A percentile compares a stretch with the other conserved stretches of the same genome.
phyloP scores from a whole-genome alignment of 2,888 invertebrate genomes.

The Ochropleura leucogaster region DNA sequence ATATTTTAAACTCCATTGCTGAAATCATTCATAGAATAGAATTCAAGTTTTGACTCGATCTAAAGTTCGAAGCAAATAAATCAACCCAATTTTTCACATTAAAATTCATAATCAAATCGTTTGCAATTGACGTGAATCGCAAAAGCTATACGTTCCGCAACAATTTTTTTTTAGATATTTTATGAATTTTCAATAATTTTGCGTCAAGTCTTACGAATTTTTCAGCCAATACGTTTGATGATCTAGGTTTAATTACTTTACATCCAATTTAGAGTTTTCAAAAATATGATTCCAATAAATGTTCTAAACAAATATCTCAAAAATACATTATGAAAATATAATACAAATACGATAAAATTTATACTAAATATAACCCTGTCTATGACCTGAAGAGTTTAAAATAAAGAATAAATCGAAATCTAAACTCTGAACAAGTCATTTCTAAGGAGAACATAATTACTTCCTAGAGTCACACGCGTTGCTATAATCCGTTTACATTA shows the following conservation, averaged over 20 bases:
- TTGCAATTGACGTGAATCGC: constrained; percentile 60
- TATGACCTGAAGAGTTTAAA: constrained; percentile 90
- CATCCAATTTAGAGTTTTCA: constrained; percentile 88
- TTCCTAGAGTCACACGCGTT: constrained; percentile 57
- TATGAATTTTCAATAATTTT: constrained; percentile 64
- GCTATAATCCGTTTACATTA: constrained; percentile 46
- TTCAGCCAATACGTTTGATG: constrained; percentile 82
- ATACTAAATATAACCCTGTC: constrained; percentile 91
- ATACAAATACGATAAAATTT: constrained; percentile 91
- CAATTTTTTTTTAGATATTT: constrained; percentile 61
- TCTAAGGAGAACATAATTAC: constrained; percentile 73
- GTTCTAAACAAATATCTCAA: constrained; percentile 90
- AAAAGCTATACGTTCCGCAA: constrained; percentile 65
- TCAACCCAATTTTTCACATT: constrained; percentile 53
- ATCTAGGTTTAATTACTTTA: constrained; percentile 82
- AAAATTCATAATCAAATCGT: constrained; percentile 60
- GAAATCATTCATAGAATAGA: constrained; percentile 78
- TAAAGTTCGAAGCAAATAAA: constrained; percentile 69
- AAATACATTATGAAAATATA: constrained; percentile 91
- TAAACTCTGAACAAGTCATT: constrained; percentile 89
- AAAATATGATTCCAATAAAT: constrained; percentile 90
- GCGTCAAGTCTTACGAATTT: constrained; percentile 68
- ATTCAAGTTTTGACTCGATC: constrained; percentile 75
- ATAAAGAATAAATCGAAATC: constrained; percentile 81
- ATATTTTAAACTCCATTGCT: constrained; percentile 81